phyloP scores from a whole-genome alignment of 2,113 vertebrate species.

The Rafetus swinhoei region DNA sequence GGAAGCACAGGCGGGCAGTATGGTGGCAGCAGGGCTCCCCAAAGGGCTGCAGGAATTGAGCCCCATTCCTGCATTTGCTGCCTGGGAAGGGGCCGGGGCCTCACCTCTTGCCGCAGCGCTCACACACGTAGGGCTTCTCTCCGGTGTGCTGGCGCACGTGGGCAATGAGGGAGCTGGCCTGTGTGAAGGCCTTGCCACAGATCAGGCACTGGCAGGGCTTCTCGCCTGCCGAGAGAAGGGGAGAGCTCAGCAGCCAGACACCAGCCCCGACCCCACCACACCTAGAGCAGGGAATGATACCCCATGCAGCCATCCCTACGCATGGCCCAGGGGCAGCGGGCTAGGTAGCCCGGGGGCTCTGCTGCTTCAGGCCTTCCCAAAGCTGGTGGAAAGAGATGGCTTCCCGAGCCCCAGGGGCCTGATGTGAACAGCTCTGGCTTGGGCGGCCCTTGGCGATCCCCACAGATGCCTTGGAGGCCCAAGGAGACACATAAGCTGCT shows the following conservation, averaged over 20 bases:
- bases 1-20: background rate
- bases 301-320: background rate
- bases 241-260: fast-evolving
- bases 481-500: background rate
- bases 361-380: background rate
- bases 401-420: background rate
- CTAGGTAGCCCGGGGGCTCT: background rate
- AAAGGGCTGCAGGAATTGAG: background rate
- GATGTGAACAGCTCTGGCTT: background rate
- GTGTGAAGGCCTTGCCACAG: slow-evolving; percentile 97
- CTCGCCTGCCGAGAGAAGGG: slow-evolving; percentile 83
- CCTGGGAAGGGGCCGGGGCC: background rate
- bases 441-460: background rate
- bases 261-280: too few species aligned
- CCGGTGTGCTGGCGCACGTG: slow-evolving; percentile 97
- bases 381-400: background rate
- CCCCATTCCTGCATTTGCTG: background rate
- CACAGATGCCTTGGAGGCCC: background rate
- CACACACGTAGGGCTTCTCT: slow-evolving; percentile 98
- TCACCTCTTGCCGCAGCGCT: slow-evolving; percentile 97
- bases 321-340: background rate
- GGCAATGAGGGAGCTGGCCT: slow-evolving; percentile 97
- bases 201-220: slow-evolving; percentile 95
- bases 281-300: fast-evolving
- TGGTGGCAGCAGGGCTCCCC: fast-evolving